Percentiles rank a stretch among this genome's conserved stretches.
phyloP scores from a whole-genome alignment of 2,113 vertebrate genomes.

The Hyaena hyaena region DNA sequence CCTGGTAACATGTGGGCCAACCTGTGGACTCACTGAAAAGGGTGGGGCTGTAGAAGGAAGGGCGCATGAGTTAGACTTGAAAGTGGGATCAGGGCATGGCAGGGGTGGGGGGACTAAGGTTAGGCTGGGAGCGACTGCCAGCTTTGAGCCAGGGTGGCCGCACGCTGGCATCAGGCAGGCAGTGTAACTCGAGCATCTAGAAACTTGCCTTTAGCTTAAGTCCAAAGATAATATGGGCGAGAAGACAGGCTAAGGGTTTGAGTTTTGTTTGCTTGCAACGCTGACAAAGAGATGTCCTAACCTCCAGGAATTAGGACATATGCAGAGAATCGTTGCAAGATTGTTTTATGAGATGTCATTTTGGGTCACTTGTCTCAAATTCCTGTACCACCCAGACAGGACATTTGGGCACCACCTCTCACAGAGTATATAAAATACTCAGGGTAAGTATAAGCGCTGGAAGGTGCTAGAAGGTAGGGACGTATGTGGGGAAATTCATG shows the following conservation, averaged over 20 bases:
- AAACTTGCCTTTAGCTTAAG: not conserved
- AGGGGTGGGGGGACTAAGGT: too few species aligned
- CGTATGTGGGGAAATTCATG: not conserved
- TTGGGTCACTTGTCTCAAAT: not conserved
- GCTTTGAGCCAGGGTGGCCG: not conserved
- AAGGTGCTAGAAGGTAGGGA: too few species aligned
- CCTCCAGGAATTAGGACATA: not conserved
- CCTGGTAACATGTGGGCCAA: not conserved
- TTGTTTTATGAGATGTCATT: not conserved
- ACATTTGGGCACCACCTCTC: not conserved
- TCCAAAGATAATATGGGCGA: not conserved
- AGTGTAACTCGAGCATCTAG: accelerated
- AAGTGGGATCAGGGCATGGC: accelerated
- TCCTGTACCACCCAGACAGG: not conserved
- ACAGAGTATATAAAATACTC: not conserved
- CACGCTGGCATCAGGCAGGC: too few species aligned
- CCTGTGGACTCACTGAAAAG: not conserved
- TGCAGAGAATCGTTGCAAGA: not conserved
- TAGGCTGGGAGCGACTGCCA: accelerated
- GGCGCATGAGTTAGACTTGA: not conserved
- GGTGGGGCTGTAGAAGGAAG: accelerated
- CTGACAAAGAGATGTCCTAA: not conserved
- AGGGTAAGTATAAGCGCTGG: not conserved
- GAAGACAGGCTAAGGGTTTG: not conserved
- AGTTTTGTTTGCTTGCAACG: not conserved